phyloP scores from a whole-genome alignment of 2,797 vertebrate species.

The Ibycter americanus region DNA sequence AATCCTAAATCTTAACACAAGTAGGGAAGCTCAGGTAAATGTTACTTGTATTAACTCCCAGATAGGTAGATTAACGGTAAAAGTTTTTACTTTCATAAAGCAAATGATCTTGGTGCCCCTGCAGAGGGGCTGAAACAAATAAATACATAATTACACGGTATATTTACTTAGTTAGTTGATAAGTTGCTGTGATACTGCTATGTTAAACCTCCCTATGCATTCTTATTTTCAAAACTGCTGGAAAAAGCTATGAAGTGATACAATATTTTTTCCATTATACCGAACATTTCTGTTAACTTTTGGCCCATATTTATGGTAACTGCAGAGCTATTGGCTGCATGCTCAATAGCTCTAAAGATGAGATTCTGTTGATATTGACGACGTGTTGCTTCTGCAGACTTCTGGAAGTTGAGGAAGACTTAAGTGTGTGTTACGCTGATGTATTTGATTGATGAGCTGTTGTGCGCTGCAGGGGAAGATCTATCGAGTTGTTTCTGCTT shows the following conservation, averaged over 20 bases:
- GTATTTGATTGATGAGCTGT: background rate
- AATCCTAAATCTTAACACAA: background rate
- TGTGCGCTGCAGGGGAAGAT: background rate
- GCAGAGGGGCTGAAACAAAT: background rate
- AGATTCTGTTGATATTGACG: background rate
- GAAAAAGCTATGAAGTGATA: background rate
- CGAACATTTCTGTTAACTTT: background rate
- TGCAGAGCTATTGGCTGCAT: background rate
- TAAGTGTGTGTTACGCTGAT: background rate
- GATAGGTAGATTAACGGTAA: background rate
- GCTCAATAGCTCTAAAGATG: background rate
- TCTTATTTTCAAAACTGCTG: background rate
- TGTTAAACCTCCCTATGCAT: background rate
- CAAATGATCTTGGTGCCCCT: background rate
- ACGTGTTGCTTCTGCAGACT: background rate
- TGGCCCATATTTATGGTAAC: accelerated
- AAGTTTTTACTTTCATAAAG: background rate
- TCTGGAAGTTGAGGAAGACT: background rate
- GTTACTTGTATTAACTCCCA: background rate
- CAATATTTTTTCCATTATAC: accelerated
- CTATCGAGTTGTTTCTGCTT: background rate
- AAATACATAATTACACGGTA: background rate
- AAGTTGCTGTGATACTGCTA: accelerated
- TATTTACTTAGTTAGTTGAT: too few relatives aligned
- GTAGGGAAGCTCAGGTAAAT: background rate